phyloP scores from a whole-genome alignment of 1,140 invertebrate species.

The Nephila pilipes region DNA sequence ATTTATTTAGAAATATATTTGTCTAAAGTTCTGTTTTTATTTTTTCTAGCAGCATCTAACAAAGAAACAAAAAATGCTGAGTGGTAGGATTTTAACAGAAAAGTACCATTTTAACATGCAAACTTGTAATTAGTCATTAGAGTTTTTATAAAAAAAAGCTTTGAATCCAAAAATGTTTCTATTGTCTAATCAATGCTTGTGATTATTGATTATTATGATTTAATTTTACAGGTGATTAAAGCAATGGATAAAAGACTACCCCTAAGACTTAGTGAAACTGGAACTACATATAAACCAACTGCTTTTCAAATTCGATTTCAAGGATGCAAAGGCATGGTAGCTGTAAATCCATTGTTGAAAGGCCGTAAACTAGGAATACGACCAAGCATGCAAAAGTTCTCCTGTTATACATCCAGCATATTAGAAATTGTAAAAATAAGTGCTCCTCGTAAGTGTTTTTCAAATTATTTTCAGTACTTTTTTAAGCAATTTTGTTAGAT shows the following conservation, averaged over 20 bases:
- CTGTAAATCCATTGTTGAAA: slow-evolving; percentile 78
- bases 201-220: neutral
- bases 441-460: slow-evolving; percentile 78
- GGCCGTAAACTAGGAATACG: slow-evolving; percentile 74
- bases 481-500: too few species aligned
- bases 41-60: too few species aligned
- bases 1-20: too few species aligned
- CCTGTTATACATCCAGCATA: slow-evolving; percentile 69
- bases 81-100: too few species aligned
- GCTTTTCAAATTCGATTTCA: slow-evolving; percentile 79
- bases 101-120: too few species aligned
- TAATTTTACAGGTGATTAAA: slow-evolving; percentile 26
- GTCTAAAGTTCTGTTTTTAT: too few species aligned
- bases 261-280: neutral
- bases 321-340: slow-evolving; percentile 80
- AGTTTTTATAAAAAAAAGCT: too few species aligned
- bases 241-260: slow-evolving; percentile 29
- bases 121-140: too few species aligned
- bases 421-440: slow-evolving; percentile 81
- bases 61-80: too few species aligned
- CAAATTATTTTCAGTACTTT: neutral
- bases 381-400: slow-evolving; percentile 80
- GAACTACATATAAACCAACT: slow-evolving; percentile 61
- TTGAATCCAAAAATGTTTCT: too few species aligned
- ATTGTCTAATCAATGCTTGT: neutral